Evolutionary conservation across 2,797 vertebrate genomes (phyloP), one percentile per base, ranked within the genome.

Genomic region (Pelodytes ibericus): DNA sequence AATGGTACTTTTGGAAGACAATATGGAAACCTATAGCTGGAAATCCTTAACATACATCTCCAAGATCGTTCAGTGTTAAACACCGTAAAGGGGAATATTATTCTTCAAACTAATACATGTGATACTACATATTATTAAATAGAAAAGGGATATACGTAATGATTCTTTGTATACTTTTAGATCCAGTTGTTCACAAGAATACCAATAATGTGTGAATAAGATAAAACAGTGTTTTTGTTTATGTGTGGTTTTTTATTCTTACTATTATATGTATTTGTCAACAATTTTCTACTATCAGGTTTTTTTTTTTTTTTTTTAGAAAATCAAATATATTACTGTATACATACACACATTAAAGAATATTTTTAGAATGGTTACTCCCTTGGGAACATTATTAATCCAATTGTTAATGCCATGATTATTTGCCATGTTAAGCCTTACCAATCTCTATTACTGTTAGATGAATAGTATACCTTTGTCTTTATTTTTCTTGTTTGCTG

Each of bases 181-280:
- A 53, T 2, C 49, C 49, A 53, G 49, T 53, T 53, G 49, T 24
- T 53, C 49, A 53, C 49, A 53, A 53, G n/a, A 53, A 53, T 53
- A 53, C 49, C 49, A 4, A 11, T 53, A 20, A 53, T 53, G 22
- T 20, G 11, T 53, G 22, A 16, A 53, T 53, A 53, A 53, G 41
- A 44, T 24, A 53, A 53, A n/a, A 20, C 24, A 20, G 22, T 44
- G 41, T 15, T 3, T 44, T 16, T 44, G 41, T 53, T 53, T 24
- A 53, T 53, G 9, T 22, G 36, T 39, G 36, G 7, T 13, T 39
- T 7, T 39, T 39, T 1, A 8, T 39, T 39, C 7, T 13, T 8
- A 53, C 20, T 20, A 20, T 53, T 22, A 22, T 53, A 7, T 53
- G 49, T 24, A 53, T 24, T 53, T 24, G 7, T 53, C 11, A 5